Evolutionary conservation across 1,140 invertebrate species (phyloP), one percentile per base, ranked within the genome.

Genomic region (Hermatobates lingyangjiaoensis): DNA sequence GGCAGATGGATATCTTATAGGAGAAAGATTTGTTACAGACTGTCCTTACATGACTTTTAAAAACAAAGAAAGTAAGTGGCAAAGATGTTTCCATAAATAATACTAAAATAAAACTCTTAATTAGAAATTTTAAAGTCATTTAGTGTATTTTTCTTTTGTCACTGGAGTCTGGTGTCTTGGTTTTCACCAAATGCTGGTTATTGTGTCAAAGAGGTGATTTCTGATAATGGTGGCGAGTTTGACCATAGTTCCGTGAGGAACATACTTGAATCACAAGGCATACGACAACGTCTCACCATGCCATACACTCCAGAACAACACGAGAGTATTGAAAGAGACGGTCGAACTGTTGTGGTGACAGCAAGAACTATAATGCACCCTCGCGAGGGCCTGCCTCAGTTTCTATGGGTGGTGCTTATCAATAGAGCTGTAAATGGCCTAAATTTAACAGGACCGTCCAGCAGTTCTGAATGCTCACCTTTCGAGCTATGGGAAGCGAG

Each of bases 191-290:
- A 28, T 1, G 40, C 55, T 25, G 57, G 57, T 28, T 57, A 62
- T 34, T 48, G 34, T 34, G 56, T 62, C 2, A 61, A 59, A 34
- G 59, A 62, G 30, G 23, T 63, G 4, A 45, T 61, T 5, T 62
- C 60, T 57, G 60, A 63, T 52, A 66, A 66, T 44, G 63, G 56
- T 7, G 34, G 51, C 10, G 55, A 56, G 26, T 56, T 56, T 42
- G 50, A 54, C 26, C 62, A 64, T 56, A 45, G 53, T 53, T 57
- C 59, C 18, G 56, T 64, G 7, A 51, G 51, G 50, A 30, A 53
- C 1, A 55, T 64, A 25, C 40, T 66, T n/a, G 42, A 56, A 27
- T 23, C 2, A 23, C 15, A 48, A n/a, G 46, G 46, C 14, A 42
- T 42, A 5, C 14, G 39, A 42, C 39, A 42, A 7, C 39, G 39